Evolutionary conservation across 1,140 invertebrate species (phyloP).

Genomic region (Caerostris darwini): DNA sequence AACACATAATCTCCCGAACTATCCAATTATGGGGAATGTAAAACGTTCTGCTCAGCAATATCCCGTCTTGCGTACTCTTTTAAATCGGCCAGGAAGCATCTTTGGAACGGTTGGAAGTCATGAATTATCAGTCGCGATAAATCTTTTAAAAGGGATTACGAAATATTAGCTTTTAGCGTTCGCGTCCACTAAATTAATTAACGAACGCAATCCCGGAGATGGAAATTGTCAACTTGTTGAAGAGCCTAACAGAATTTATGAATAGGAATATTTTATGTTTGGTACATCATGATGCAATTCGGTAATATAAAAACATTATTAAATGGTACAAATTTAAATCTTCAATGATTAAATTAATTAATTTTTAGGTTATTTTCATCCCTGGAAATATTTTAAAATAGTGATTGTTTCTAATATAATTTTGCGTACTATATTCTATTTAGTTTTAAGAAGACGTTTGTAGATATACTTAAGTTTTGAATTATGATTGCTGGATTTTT

Average conservation of each 20-base stretch:
- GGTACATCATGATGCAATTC: neutral
- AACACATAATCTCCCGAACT: slow-evolving; percentile 34
- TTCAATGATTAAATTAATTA: neutral
- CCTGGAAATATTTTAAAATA: neutral
- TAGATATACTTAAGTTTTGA: too few species aligned
- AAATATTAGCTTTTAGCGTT: slow-evolving; percentile 9
- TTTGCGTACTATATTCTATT: neutral
- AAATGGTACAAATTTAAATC: neutral
- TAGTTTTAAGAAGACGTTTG: too few species aligned
- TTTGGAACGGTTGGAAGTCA: slow-evolving; percentile 14
- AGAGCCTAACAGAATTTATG: neutral
- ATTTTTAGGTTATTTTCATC: too few species aligned
- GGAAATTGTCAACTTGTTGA: slow-evolving; percentile 41
- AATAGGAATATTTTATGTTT: neutral
- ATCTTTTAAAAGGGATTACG: slow-evolving; percentile 65
- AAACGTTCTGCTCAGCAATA: neutral
- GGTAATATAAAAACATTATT: too few species aligned
- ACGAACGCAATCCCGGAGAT: neutral
- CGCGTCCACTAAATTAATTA: slow-evolving; percentile 55
- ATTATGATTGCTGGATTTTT: too few species aligned
- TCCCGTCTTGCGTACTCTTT: neutral
- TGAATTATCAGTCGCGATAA: slow-evolving; percentile 62
- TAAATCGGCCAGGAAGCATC: slow-evolving; percentile 41
- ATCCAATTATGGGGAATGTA: slow-evolving; percentile 32
- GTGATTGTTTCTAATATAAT: neutral